Conservation (phyloP, 2,113 vertebrate genomes). For the Cavia porcellus region DNA sequence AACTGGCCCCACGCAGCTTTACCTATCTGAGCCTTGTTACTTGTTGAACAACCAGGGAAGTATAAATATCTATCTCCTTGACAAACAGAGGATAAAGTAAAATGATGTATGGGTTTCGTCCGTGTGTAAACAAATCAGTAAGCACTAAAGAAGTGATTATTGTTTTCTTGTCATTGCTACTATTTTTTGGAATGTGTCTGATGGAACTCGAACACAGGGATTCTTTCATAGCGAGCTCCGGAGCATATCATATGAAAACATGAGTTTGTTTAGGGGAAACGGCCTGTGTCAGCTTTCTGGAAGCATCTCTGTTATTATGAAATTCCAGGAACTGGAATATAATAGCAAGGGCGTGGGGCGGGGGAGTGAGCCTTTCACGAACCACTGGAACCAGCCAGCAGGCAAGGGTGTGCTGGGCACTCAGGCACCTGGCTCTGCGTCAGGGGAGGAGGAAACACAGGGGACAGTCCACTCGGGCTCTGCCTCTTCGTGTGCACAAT, state of each 20-base stretch:
- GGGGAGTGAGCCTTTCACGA: neutral
- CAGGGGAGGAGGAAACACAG: neutral
- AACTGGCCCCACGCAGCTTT: neutral
- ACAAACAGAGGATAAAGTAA: slow-evolving; percentile 13
- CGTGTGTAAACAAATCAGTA: neutral
- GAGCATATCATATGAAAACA: slow-evolving; percentile 69
- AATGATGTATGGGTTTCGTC: neutral
- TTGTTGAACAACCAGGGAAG: neutral
- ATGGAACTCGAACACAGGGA: slow-evolving; percentile 38
- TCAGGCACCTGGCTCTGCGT: neutral
- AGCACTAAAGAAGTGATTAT: slow-evolving; percentile 29
- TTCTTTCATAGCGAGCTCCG: slow-evolving; percentile 61
- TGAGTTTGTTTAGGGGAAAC: slow-evolving; percentile 76
- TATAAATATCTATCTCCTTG: neutral
- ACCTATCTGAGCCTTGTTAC: neutral
- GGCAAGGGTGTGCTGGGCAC: neutral
- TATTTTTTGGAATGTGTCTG: slow-evolving; percentile 49
- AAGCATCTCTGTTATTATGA: slow-evolving; percentile 79
- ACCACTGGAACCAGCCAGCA: neutral
- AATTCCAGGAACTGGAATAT: slow-evolving; percentile 79
- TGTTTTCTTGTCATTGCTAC: slow-evolving; percentile 27
- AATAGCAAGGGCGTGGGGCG: slow-evolving; percentile 52
- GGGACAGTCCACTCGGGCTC: neutral
- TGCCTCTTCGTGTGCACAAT: neutral
- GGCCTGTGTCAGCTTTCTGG: slow-evolving; percentile 77